Base-by-base conservation (phyloP, 2,888 invertebrate species). In the Sphecodes monilicornis region DNA sequence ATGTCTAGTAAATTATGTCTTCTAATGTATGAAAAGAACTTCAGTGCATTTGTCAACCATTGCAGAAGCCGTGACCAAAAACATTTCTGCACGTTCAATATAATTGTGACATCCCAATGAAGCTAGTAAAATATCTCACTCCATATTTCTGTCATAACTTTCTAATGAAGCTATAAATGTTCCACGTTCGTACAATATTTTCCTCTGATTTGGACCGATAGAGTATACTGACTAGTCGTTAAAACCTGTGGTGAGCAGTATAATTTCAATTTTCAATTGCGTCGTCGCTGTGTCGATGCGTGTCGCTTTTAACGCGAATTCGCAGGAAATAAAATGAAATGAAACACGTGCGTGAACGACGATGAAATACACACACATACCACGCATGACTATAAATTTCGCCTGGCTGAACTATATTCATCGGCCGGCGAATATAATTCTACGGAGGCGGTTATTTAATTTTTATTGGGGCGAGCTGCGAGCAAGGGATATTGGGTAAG, bases 401-500 rank as follows among this genome's bases (percentile, higher is more conserved):
- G 22, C 36, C 16, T 68, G 16, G 1, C 22, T 8, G 50, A 50
- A 11, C 18, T 39, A 50, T 26, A 26, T 57, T 13, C 29, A 29
- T 26, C 16, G 22, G n/a, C 16, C n/a, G 18, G 11, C 1, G 6
- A 29, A 26, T 11, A 26, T 54, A 29, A 69, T 41, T 57, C 69
- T 5, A 5, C 4, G 10, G 46, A 13, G 18, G 10, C 22, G 50
- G 29, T 10, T 22, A 41, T 74, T 83, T 54, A 76, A 50, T 76
- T 71, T 78, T 82, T 66, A 82, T 43, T 26, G 5, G 5, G 26
- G 50, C 26, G 26, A n/a, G 76, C 22, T 29, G 18, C 10, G 3
- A n/a, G 70, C n/a, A 60, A 78, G 41, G 32, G 13, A 73, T 76
- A 64, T 70, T 57, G 36, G 22, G 43, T 43, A 75, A 41, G 43